phyloP scores from a whole-genome alignment of 92 coral and sea anemone genomes.

The Palythoa grandiflora region DNA sequence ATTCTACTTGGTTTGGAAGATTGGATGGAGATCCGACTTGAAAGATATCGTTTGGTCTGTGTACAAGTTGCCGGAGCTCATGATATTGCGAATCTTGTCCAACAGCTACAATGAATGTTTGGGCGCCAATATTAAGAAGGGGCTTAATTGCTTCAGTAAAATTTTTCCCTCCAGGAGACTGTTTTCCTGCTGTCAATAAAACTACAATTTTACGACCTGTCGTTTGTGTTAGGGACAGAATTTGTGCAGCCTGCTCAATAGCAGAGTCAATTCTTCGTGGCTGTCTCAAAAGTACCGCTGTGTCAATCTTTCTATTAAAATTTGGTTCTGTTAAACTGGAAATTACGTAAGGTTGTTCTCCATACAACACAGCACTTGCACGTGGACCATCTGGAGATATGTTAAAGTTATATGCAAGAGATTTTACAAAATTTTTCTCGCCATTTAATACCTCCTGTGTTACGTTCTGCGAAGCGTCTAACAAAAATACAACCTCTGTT shows the following conservation, averaged over 20 bases:
- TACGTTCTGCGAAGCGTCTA: constrained; percentile 80
- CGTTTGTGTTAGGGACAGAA: constrained; percentile 59
- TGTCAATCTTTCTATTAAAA: constrained; percentile 54
- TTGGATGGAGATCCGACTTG: constrained; percentile 15
- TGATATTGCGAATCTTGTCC: constrained; percentile 64
- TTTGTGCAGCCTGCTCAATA: constrained; percentile 61
- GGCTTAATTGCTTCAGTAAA: constrained; percentile 62
- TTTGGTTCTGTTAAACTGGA: constrained; percentile 56
- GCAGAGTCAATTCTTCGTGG: constrained; percentile 74
- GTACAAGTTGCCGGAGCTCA: constrained; percentile 65
- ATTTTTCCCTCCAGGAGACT: constrained; percentile 32
- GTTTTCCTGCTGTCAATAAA: constrained; percentile 77
- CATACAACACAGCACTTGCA: constrained; percentile 63
- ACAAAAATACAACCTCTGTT: constrained; percentile 77
- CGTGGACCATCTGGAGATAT: constrained; percentile 57
- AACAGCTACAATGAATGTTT: constrained; percentile 71
- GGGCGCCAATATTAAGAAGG: constrained; percentile 74
- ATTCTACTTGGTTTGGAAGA: constrained; percentile 16
- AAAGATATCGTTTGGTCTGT: constrained; percentile 37
- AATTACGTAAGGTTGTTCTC: constrained; percentile 54
- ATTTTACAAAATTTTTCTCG: constrained; percentile 79
- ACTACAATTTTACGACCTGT: constrained; percentile 80
- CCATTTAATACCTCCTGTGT: constrained; percentile 62
- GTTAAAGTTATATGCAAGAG: constrained; percentile 65
- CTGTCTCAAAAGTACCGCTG: constrained; percentile 46